A percentile compares a stretch with the other conserved stretches of the same genome.
Conservation (phyloP, 2,113 vertebrate species). For the Ictidomys tridecemlineatus region DNA sequence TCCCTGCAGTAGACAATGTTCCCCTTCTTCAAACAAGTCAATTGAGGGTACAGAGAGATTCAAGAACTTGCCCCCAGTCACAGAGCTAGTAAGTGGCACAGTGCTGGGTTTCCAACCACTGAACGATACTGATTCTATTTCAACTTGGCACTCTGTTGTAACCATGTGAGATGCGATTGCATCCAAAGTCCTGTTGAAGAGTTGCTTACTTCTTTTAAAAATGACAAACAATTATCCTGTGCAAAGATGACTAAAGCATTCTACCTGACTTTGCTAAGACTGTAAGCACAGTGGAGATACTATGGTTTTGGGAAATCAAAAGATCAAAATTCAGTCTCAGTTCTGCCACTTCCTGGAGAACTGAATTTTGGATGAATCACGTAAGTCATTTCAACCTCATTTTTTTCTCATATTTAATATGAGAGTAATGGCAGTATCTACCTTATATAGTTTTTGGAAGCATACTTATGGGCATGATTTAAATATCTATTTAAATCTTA, state of each 20-base stretch:
- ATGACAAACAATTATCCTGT: neutral
- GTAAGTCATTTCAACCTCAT: neutral
- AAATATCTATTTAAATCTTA: neutral
- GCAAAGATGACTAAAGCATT: conserved; percentile 23
- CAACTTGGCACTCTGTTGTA: neutral
- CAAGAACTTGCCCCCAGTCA: neutral
- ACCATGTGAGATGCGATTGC: neutral
- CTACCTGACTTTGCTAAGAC: neutral
- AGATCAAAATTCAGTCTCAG: neutral
- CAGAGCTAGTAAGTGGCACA: neutral
- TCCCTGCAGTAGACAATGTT: neutral
- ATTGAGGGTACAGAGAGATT: neutral
- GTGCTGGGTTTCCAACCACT: neutral
- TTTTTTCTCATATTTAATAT: conserved; percentile 39
- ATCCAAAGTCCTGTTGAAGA: neutral
- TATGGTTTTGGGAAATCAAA: neutral
- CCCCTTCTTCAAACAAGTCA: neutral
- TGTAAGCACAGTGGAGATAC: neutral
- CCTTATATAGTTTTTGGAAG: neutral
- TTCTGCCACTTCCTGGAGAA: neutral
- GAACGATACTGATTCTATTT: neutral
- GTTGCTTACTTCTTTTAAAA: neutral
- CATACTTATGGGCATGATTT: neutral
- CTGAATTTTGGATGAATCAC: neutral
- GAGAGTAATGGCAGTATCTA: neutral